Percentiles rank a stretch among this genome's conserved stretches.
Evolutionary conservation across 2,113 vertebrate genomes (phyloP).

Genomic region (Rissa tridactyla): DNA sequence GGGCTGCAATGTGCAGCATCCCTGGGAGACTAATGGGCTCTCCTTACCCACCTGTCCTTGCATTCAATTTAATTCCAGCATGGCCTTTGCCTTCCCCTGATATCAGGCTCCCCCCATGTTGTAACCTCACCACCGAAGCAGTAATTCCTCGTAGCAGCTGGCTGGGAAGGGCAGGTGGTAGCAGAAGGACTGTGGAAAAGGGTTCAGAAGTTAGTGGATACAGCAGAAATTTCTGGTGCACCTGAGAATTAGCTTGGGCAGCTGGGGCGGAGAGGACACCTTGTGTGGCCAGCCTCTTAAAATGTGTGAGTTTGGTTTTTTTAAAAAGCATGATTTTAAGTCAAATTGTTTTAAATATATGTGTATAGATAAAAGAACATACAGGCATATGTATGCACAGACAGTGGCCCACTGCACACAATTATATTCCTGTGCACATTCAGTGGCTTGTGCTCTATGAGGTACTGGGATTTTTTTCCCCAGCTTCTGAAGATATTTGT

Average conservation of each 20-base stretch:
- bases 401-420: not conserved
- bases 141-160: not conserved
- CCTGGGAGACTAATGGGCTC: not conserved
- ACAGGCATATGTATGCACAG: not conserved
- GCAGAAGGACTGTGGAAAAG: not conserved
- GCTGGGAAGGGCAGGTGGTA: not conserved
- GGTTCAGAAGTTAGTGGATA: not conserved
- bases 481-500: not conserved
- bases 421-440: not conserved
- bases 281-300: not conserved
- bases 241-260: not conserved
- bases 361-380: not conserved
- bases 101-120: not conserved
- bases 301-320: not conserved
- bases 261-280: not conserved
- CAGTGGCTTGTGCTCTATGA: not conserved
- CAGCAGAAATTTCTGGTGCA: not conserved
- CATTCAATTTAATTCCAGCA: not conserved
- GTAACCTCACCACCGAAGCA: not conserved
- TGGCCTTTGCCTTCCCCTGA: not conserved
- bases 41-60: not conserved
- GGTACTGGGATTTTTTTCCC: not conserved
- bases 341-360: not conserved
- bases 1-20: accelerated
- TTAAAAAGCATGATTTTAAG: not conserved